Percentiles rank a stretch among this genome's conserved stretches.
Conservation (phyloP, 2,797 vertebrate species). For the Erethizon dorsatum region DNA sequence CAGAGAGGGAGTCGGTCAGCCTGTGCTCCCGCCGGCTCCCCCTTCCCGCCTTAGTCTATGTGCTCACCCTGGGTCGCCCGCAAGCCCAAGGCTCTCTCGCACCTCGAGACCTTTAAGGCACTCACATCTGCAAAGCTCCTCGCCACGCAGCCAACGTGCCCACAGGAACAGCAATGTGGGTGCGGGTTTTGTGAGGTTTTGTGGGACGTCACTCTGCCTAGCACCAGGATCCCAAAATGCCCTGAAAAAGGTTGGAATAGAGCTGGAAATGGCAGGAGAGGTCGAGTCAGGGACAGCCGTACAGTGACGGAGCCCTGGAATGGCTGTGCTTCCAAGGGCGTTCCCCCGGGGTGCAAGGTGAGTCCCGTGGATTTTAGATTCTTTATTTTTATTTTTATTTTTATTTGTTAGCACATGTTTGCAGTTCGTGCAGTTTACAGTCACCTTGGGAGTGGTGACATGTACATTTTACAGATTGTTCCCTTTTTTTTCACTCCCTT, state of each 20-base stretch:
- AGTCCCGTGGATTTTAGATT: background rate
- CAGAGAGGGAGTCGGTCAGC: background rate
- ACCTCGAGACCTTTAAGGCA: background rate
- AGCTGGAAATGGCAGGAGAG: background rate
- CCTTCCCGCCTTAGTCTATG: background rate
- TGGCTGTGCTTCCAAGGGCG: background rate
- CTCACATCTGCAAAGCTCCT: background rate
- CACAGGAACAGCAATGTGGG: background rate
- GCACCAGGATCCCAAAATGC: background rate
- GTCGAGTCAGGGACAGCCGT: too few relatives aligned
- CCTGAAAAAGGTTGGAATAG: too few relatives aligned
- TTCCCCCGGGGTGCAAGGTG: background rate
- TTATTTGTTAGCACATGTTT: background rate
- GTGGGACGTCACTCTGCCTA: background rate
- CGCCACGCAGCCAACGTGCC: background rate
- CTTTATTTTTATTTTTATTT: background rate
- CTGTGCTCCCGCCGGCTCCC: background rate
- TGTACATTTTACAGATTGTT: too few relatives aligned
- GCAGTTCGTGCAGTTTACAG: too few relatives aligned
- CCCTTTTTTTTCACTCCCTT: too few relatives aligned
- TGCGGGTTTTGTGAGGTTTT: background rate
- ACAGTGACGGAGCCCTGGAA: background rate
- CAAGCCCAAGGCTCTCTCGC: background rate
- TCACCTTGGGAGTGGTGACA: too few relatives aligned
- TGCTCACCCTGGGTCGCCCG: background rate